phyloP scores from a whole-genome alignment of 2,888 invertebrate species.

The Venustoraphidia nigricollis region DNA sequence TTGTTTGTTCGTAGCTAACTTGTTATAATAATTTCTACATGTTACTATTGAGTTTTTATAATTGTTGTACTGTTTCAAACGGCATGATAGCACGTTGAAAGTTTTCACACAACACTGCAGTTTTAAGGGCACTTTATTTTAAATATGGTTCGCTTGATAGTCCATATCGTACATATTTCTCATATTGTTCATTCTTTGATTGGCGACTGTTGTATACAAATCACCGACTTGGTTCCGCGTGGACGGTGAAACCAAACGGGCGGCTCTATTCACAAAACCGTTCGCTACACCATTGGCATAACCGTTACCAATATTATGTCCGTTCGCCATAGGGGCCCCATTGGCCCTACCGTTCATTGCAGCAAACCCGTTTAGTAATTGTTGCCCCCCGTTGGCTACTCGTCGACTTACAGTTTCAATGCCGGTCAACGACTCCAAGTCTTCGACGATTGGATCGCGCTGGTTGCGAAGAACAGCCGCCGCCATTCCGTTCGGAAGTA shows the following conservation, averaged over 20 bases:
- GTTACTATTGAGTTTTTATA: too few relatives aligned
- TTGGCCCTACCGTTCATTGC: conserved; percentile 13
- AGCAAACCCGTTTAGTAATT: too few relatives aligned
- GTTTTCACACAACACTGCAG: too few relatives aligned
- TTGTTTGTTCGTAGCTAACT: too few relatives aligned
- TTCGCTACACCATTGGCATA: conserved; percentile 27
- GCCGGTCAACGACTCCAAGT: conserved; percentile 21
- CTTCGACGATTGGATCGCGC: conserved; percentile 17
- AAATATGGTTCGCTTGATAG: conserved; percentile 21
- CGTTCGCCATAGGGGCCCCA: conserved; percentile 13
- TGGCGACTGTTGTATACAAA: not conserved
- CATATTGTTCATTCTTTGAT: conserved; percentile 17
- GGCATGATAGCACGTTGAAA: too few relatives aligned
- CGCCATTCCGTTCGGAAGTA: conserved; percentile 7
- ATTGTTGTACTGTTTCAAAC: too few relatives aligned
- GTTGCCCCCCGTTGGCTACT: conserved; percentile 13
- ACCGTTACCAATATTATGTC: conserved; percentile 7
- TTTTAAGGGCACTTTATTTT: not conserved
- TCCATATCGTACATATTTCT: conserved; percentile 16
- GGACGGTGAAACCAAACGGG: not conserved
- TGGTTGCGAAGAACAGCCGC: conserved; percentile 2
- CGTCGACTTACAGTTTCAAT: conserved; percentile 23
- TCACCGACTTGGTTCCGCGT: conserved; percentile 1
- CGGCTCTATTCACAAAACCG: conserved; percentile 18
- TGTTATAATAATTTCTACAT: too few relatives aligned